These are phyloP conservation scores for Drosophila persimilis DNA, from an alignment of 1,140 invertebrate species.

Conservation along the genomic window DNA sequence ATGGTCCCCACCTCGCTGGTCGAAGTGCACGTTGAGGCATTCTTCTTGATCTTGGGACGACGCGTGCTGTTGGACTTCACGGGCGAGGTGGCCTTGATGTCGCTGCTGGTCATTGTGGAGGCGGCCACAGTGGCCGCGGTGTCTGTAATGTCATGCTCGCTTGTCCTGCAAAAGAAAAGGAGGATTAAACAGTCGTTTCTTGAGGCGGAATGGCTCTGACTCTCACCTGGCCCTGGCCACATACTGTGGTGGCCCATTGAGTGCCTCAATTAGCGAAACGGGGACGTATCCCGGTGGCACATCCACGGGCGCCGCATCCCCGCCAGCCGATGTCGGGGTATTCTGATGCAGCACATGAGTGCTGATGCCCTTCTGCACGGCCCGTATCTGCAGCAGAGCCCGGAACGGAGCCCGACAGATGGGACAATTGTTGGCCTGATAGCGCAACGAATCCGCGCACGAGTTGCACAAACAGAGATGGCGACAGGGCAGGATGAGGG, in stretches of 20 bases:
- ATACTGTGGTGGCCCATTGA: slow-evolving; percentile 93
- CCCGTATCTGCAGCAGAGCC: slow-evolving; percentile 97
- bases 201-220: no score
- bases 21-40: slow-evolving; percentile 71
- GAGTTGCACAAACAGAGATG: slow-evolving; percentile 98
- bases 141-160: slow-evolving; percentile 51
- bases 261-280: slow-evolving; percentile 97
- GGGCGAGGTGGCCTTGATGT: slow-evolving; percentile 72
- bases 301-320: slow-evolving; percentile 64
- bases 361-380: slow-evolving; percentile 91
- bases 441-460: slow-evolving; percentile 97
- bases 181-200: neutral
- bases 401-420: slow-evolving; percentile 99
- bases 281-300: slow-evolving; percentile 97
- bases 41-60: slow-evolving; percentile 71
- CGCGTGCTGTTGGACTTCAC: slow-evolving; percentile 71
- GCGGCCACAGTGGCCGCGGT: slow-evolving; percentile 48
- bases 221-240: slow-evolving; percentile 63
- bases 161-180: slow-evolving; percentile 22
- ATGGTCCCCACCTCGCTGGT: slow-evolving; percentile 72
- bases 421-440: slow-evolving; percentile 99
- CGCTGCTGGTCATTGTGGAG: slow-evolving; percentile 49
- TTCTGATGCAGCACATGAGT: slow-evolving; percentile 83
- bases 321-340: slow-evolving; percentile 80
- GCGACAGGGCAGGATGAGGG: slow-evolving; percentile 98